Percentiles rank a stretch among this genome's conserved stretches.
Conservation (phyloP, 2,888 invertebrate genomes). For the Troides aeacus region DNA sequence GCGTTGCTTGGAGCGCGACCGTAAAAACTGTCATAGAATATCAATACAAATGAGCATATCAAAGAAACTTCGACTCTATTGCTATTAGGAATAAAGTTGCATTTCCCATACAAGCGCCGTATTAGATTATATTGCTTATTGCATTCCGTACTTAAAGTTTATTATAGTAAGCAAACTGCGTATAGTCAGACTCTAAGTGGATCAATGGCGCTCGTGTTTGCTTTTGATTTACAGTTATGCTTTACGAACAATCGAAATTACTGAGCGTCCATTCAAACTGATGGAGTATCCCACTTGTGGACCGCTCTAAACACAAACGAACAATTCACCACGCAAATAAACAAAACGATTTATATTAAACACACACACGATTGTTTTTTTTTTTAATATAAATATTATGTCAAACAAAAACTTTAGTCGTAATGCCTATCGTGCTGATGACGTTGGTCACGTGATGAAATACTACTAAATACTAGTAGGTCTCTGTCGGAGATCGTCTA, state of each 20-base stretch:
- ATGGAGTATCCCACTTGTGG: neutral
- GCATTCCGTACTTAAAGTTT: constrained; percentile 27
- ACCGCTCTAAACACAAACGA: neutral
- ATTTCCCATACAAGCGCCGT: neutral
- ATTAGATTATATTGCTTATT: constrained; percentile 39
- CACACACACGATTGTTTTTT: neutral
- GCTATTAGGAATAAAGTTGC: neutral
- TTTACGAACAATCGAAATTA: constrained; percentile 26
- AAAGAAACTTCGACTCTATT: constrained; percentile 33
- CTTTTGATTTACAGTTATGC: constrained; percentile 26
- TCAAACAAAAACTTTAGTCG: neutral
- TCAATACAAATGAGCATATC: constrained; percentile 36
- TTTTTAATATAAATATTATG: neutral
- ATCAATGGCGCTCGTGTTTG: constrained; percentile 21
- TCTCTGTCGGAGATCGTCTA: no score
- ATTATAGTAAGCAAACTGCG: constrained; percentile 24
- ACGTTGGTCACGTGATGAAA: no score
- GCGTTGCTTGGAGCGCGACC: constrained; percentile 47
- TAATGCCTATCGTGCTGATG: no score
- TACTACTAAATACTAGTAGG: no score
- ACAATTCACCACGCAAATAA: neutral
- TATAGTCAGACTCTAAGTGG: constrained; percentile 23
- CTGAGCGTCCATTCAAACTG: constrained; percentile 17
- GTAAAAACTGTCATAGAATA: constrained; percentile 56
- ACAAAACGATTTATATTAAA: neutral